phyloP scores from a whole-genome alignment of 2,113 vertebrate species.

The Ptyas mucosa region DNA sequence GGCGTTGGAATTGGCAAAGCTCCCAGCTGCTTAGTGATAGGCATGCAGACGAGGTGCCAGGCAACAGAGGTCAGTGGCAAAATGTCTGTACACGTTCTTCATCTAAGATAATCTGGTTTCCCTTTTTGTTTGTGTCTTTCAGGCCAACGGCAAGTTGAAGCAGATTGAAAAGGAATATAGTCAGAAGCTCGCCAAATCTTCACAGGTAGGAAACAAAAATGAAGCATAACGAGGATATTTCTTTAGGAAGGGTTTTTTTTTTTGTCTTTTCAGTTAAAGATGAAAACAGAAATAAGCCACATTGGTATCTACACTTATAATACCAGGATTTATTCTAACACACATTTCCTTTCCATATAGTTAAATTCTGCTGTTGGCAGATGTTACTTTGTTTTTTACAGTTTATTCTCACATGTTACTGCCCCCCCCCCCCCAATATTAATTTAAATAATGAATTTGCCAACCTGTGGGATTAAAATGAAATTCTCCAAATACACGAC shows the following conservation, averaged over 20 bases:
- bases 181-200: conserved; percentile 81
- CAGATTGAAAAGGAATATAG: conserved; percentile 84
- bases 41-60: conserved; percentile 74
- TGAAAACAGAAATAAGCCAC: not conserved
- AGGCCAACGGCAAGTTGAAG: conserved; percentile 85
- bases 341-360: too few species aligned
- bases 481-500: not conserved
- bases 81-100: conserved; percentile 70
- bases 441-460: not conserved
- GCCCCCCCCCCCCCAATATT: not conserved
- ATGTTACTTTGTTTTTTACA: not conserved
- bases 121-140: conserved; percentile 67
- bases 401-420: not conserved
- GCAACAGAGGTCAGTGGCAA: conserved; percentile 72
- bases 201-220: conserved; percentile 81
- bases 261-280: not conserved
- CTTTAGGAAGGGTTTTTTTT: not conserved
- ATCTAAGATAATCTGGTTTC: conserved; percentile 68
- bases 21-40: conserved; percentile 75
- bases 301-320: not conserved
- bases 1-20: conserved; percentile 73
- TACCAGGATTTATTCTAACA: not conserved
- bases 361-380: accelerated
- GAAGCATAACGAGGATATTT: not conserved
- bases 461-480: not conserved